Evolutionary conservation across 2,113 vertebrate species (phyloP).

Genomic region (Channa argus): DNA sequence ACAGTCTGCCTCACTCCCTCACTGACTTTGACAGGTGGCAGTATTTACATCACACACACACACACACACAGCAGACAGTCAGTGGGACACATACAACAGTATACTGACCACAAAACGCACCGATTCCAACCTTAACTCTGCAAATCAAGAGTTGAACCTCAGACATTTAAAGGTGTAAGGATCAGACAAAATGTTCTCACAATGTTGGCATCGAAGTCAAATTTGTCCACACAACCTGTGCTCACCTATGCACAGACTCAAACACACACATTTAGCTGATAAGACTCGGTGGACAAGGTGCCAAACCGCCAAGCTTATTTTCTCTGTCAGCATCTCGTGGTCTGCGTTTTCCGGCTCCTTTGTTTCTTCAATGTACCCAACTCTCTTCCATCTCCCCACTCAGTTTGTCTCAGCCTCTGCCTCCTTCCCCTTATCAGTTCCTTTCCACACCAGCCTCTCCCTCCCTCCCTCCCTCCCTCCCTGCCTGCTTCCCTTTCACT

Average conservation of each 20-base stretch:
- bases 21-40: no score
- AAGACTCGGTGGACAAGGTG: slow-evolving; percentile 19
- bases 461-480: not conserved
- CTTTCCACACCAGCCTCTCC: not conserved
- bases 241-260: not conserved
- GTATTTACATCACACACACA: no score
- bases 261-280: slow-evolving; percentile 12
- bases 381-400: slow-evolving; percentile 27
- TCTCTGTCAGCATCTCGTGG: slow-evolving; percentile 5
- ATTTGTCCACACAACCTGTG: no score
- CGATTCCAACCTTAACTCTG: no score
- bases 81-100: no score
- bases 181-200: no score
- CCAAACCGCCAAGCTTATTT: slow-evolving; percentile 33
- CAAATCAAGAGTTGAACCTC: no score
- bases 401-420: slow-evolving; percentile 11
- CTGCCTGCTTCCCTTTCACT: not conserved
- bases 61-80: no score
- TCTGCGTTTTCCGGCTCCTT: slow-evolving; percentile 5
- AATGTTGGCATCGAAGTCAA: no score
- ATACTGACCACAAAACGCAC: no score
- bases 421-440: slow-evolving; percentile 40
- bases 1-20: no score
- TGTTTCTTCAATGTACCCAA: slow-evolving; percentile 37
- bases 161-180: no score